Percentiles rank a stretch among this genome's conserved stretches.
phyloP scores from a whole-genome alignment of 2,888 invertebrate genomes.

The Punctoribates punctum region DNA sequence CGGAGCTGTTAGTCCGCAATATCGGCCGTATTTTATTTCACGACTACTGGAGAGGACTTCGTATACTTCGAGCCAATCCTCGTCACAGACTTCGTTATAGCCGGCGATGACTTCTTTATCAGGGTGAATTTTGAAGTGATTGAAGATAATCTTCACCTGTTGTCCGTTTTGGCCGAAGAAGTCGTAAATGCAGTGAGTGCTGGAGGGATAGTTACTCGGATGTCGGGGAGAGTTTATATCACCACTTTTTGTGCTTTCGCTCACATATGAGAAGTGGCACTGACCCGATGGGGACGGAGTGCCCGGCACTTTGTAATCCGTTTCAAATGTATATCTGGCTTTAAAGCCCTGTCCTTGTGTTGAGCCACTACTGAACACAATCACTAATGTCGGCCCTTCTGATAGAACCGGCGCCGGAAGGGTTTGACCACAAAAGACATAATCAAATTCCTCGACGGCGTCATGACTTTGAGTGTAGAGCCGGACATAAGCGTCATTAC shows the following conservation, averaged over 20 bases:
- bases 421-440: constrained; percentile 80
- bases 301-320: constrained; percentile 53
- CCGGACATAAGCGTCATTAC: constrained; percentile 41
- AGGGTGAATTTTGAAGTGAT: constrained; percentile 47
- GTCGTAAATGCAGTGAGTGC: constrained; percentile 87
- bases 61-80: constrained; percentile 92
- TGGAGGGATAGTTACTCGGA: constrained; percentile 93
- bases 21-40: constrained; percentile 63
- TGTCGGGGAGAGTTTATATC: constrained; percentile 94
- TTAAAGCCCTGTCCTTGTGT: constrained; percentile 86
- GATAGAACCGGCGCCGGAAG: constrained; percentile 72
- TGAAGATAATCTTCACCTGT: constrained; percentile 70
- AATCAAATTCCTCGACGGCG: constrained; percentile 88
- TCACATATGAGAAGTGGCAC: constrained; percentile 85
- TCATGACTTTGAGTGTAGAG: constrained; percentile 58
- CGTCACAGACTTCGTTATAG: constrained; percentile 66
- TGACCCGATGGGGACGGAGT: constrained; percentile 84
- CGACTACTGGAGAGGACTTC: constrained; percentile 65
- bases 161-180: constrained; percentile 65
- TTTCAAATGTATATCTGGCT: constrained; percentile 77
- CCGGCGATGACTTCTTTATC: constrained; percentile 45
- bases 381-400: constrained; percentile 84
- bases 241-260: constrained; percentile 77
- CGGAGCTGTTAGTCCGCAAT: constrained; percentile 85
- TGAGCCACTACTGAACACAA: constrained; percentile 92